Percentiles rank a stretch among this genome's conserved stretches.
Evolutionary conservation across 2,113 vertebrate genomes (phyloP).

Genomic region (Lagenorhynchus albirostris): DNA sequence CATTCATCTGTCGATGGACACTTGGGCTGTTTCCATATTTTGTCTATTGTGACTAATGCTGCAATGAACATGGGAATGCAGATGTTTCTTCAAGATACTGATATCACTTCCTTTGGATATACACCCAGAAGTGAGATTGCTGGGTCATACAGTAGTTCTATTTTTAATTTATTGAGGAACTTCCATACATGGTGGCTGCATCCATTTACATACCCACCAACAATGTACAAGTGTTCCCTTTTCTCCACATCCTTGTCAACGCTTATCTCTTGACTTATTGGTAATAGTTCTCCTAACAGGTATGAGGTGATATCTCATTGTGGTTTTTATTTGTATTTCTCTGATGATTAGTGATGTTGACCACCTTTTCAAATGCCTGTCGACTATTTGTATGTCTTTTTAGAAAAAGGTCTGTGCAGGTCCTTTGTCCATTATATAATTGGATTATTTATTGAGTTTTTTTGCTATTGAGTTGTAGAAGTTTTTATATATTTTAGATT

Average conservation of each 20-base stretch:
- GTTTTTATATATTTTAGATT: not conserved
- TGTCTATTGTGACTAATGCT: not conserved
- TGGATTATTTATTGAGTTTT: not conserved
- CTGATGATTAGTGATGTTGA: not conserved
- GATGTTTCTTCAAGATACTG: not conserved
- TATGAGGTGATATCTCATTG: not conserved
- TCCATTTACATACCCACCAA: not conserved
- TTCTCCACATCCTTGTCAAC: not conserved
- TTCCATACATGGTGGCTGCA: not conserved
- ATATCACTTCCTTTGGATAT: not conserved
- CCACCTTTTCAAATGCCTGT: not conserved
- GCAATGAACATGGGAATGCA: not conserved
- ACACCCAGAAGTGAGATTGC: not conserved
- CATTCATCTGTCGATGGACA: not conserved
- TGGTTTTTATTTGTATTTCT: not conserved
- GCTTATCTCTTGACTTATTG: not conserved
- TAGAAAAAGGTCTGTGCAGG: not conserved
- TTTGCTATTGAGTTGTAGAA: not conserved
- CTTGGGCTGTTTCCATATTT: not conserved
- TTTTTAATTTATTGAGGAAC: not conserved
- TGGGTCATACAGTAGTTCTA: not conserved
- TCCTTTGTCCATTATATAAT: not conserved
- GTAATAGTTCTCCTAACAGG: not conserved
- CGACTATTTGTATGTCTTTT: not conserved
- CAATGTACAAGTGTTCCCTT: not conserved